Conservation (phyloP, 2,797 vertebrate species). For the Coranthus polyacanthus region DNA sequence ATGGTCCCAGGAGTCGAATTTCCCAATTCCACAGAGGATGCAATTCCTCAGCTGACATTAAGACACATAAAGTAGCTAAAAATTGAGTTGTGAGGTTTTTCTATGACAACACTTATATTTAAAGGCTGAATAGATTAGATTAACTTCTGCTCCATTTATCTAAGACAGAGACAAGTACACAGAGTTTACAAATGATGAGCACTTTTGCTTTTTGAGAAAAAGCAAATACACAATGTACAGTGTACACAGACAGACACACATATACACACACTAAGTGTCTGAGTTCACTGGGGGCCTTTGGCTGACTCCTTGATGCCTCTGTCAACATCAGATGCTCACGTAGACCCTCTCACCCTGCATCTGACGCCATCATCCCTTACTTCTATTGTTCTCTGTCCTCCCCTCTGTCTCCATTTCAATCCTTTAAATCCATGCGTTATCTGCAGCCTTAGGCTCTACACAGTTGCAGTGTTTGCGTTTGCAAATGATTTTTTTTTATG, state of each 20-base stretch:
- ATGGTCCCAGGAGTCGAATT: not conserved
- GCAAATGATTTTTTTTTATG: conserved; percentile 18
- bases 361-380: conserved; percentile 64
- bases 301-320: conserved; percentile 80
- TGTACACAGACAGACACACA: conserved; percentile 30
- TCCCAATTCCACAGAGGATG: not conserved
- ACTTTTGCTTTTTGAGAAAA: conserved; percentile 10
- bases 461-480: conserved; percentile 48
- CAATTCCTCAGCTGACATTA: not conserved
- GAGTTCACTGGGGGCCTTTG: conserved; percentile 72
- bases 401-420: conserved; percentile 31
- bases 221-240: not conserved
- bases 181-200: conserved; percentile 11
- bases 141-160: too few relatives aligned
- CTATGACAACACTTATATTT: too few relatives aligned
- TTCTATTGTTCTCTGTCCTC: conserved; percentile 42
- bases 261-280: conserved; percentile 18
- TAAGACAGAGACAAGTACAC: too few relatives aligned
- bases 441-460: conserved; percentile 35
- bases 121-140: too few relatives aligned
- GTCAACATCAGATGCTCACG: conserved; percentile 80
- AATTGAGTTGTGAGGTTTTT: too few relatives aligned
- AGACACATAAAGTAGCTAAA: too few relatives aligned
- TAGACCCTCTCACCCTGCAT: conserved; percentile 67
- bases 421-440: conserved; percentile 1